phyloP scores from a whole-genome alignment of 2,113 vertebrate genomes.

The Neodon shergylaensis region DNA sequence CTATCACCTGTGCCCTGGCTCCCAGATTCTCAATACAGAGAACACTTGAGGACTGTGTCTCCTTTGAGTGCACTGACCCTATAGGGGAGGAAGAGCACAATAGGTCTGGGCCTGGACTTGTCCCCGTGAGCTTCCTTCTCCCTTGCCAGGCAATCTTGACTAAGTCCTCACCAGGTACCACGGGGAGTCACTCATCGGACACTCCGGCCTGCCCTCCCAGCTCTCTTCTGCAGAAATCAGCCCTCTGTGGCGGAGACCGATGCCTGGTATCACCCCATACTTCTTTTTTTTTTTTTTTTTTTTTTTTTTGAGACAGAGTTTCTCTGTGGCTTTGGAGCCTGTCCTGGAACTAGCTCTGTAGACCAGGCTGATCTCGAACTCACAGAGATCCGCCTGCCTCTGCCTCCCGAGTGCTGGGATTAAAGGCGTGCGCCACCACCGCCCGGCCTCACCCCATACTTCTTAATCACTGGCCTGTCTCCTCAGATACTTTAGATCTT shows the following conservation, averaged over 20 bases:
- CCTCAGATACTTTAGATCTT: neutral
- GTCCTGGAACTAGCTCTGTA: too few relatives aligned
- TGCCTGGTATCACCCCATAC: neutral
- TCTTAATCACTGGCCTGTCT: neutral
- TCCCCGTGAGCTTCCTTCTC: neutral
- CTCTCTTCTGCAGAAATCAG: too few relatives aligned
- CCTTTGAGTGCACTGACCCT: neutral
- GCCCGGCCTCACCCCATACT: neutral
- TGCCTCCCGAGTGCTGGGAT: too few relatives aligned
- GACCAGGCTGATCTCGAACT: too few relatives aligned
- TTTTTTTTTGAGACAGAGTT: too few relatives aligned
- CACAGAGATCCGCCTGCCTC: too few relatives aligned
- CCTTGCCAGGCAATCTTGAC: neutral
- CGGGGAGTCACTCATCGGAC: neutral
- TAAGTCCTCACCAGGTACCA: neutral
- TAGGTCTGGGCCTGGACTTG: neutral
- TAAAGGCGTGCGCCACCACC: too few relatives aligned
- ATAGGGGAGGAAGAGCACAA: neutral
- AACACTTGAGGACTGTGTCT: neutral
- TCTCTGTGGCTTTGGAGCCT: too few relatives aligned
- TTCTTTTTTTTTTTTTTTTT: too few relatives aligned
- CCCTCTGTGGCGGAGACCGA: neutral
- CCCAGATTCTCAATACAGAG: neutral
- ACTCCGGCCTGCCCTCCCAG: neutral
- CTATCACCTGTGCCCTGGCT: neutral